These are phyloP conservation scores for Rhinoptilus africanus DNA, from an alignment of 2,113 vertebrate species.

Conservation along the genomic window DNA sequence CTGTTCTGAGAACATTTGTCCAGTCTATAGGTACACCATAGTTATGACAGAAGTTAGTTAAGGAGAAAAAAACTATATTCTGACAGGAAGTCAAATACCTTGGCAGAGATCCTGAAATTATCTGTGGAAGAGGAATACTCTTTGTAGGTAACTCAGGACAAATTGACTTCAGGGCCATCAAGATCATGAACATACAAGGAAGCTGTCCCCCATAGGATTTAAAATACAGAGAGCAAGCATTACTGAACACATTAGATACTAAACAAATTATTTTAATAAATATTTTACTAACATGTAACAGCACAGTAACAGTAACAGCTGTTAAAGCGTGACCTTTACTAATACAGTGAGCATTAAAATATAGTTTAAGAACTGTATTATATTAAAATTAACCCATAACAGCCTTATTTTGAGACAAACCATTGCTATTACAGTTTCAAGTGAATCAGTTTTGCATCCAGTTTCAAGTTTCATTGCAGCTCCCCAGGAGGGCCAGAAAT, in stretches of 20 bases:
- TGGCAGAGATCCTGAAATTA: background rate
- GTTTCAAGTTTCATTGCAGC: background rate
- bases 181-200: background rate
- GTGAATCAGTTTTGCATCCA: background rate
- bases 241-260: background rate
- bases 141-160: background rate
- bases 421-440: background rate
- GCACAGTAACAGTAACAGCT: background rate
- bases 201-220: background rate
- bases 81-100: background rate
- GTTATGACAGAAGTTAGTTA: background rate
- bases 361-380: background rate
- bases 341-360: background rate
- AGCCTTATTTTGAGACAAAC: background rate
- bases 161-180: background rate
- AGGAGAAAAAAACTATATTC: background rate
- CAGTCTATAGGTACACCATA: background rate
- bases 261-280: background rate
- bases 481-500: background rate
- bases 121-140: background rate
- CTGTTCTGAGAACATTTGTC: background rate
- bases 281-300: background rate
- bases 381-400: background rate
- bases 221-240: background rate
- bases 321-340: background rate